Conservation (phyloP, 2,113 vertebrate species). For the Panthera uncia region DNA sequence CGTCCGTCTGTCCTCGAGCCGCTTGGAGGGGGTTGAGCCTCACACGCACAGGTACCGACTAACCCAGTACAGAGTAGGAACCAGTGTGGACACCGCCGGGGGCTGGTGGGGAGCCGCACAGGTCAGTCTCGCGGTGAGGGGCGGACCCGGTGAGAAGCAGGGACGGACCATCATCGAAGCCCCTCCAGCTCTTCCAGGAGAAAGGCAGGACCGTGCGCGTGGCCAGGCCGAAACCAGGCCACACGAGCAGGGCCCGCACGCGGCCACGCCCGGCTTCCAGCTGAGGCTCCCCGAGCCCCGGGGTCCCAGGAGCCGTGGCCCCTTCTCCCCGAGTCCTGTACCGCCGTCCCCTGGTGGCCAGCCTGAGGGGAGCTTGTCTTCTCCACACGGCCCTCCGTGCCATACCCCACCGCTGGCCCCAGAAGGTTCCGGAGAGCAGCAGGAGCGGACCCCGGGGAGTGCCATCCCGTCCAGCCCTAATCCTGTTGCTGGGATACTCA, state of each 20-base stretch:
- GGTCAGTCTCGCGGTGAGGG: rapidly evolving
- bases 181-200: rapidly evolving
- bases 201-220: neutral
- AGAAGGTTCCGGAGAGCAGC: neutral
- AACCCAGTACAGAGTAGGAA: rapidly evolving
- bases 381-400: neutral
- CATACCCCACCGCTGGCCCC: neutral
- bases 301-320: neutral
- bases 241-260: neutral
- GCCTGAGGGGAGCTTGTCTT: neutral
- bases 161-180: rapidly evolving
- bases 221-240: rapidly evolving
- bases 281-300: neutral
- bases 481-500: conserved; percentile 77
- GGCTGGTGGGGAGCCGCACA: rapidly evolving
- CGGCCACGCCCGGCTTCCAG: rapidly evolving
- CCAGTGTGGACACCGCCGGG: rapidly evolving
- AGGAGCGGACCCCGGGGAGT: neutral
- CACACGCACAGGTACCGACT: neutral
- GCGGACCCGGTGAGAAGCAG: neutral
- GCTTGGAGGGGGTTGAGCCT: rapidly evolving
- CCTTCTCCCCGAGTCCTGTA: rapidly evolving
- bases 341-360: rapidly evolving
- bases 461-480: neutral
- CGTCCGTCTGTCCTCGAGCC: neutral